Evolutionary conservation across 2,797 vertebrate genomes (phyloP).

Genomic region (Hypotaenidia philippensis): DNA sequence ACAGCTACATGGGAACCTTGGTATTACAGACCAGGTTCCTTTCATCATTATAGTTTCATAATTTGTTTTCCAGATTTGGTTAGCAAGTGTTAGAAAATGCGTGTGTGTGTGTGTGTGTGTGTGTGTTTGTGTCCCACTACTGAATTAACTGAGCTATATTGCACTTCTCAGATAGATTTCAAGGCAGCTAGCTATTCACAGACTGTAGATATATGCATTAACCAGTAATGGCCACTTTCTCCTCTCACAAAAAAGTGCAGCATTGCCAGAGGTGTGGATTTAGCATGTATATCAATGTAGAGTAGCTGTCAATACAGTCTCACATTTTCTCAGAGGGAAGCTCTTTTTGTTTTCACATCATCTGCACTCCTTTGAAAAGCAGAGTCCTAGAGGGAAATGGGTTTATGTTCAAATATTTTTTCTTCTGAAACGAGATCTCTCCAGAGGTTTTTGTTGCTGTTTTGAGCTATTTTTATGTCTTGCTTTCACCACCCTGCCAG

Average conservation of each 20-base stretch:
- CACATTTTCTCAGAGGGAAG: background rate
- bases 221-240: background rate
- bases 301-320: background rate
- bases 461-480: constrained; percentile 35
- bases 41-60: background rate
- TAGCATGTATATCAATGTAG: background rate
- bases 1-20: background rate
- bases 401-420: constrained; percentile 30
- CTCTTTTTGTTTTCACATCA: background rate
- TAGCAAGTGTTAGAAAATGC: background rate
- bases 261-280: background rate
- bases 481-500: background rate
- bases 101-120: background rate
- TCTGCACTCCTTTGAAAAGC: background rate
- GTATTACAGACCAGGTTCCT: background rate
- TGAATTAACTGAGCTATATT: background rate
- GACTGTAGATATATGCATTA: background rate
- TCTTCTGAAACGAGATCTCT: constrained; percentile 4
- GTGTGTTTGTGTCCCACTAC: background rate
- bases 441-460: background rate
- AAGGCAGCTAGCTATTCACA: background rate
- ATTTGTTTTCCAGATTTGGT: background rate
- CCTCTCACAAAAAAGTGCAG: background rate
- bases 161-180: background rate
- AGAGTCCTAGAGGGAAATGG: background rate